phyloP scores from a whole-genome alignment of 2,888 invertebrate genomes.

The Caenorhabditis macrosperma region DNA sequence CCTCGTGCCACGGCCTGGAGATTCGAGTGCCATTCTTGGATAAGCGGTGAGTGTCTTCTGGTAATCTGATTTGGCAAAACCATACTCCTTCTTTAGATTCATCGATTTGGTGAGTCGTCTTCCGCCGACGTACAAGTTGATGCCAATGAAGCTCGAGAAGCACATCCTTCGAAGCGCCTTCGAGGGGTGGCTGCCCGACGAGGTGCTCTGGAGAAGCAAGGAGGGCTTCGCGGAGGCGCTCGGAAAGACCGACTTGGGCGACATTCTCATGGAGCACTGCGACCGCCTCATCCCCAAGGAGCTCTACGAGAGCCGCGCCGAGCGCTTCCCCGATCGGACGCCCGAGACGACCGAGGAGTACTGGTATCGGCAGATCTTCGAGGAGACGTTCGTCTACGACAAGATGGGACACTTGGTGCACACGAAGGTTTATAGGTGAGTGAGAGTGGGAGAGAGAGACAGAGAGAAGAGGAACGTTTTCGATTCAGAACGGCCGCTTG shows the following conservation, averaged over 20 bases:
- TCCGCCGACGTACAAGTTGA: conserved; percentile 77
- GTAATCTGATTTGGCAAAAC: not conserved
- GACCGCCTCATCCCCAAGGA: conserved; percentile 67
- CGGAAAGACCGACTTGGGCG: conserved; percentile 78
- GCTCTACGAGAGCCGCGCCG: conserved; percentile 65
- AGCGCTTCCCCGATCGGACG: conserved; percentile 74
- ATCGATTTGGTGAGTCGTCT: conserved; percentile 76
- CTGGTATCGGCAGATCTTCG: conserved; percentile 78
- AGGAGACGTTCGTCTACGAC: conserved; percentile 71
- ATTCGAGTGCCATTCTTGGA: conserved; percentile 80
- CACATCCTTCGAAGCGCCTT: conserved; percentile 76
- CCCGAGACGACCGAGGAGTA: conserved; percentile 74
- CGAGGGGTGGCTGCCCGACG: conserved; percentile 76
- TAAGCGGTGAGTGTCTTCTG: conserved; percentile 55
- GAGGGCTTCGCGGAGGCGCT: conserved; percentile 80
- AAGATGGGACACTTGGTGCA: conserved; percentile 77
- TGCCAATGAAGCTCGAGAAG: conserved; percentile 76
- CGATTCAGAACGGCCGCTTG: conserved; percentile 46
- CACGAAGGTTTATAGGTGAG: conserved; percentile 79
- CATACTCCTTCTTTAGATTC: conserved; percentile 49
- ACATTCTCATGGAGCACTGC: conserved; percentile 71
- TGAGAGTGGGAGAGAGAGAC: not conserved
- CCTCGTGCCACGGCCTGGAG: conserved; percentile 79
- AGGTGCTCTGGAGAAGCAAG: conserved; percentile 79
- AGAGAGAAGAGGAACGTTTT: not conserved